Base-by-base conservation (phyloP, 2,113 vertebrate species). In the Spea multiplicata region DNA sequence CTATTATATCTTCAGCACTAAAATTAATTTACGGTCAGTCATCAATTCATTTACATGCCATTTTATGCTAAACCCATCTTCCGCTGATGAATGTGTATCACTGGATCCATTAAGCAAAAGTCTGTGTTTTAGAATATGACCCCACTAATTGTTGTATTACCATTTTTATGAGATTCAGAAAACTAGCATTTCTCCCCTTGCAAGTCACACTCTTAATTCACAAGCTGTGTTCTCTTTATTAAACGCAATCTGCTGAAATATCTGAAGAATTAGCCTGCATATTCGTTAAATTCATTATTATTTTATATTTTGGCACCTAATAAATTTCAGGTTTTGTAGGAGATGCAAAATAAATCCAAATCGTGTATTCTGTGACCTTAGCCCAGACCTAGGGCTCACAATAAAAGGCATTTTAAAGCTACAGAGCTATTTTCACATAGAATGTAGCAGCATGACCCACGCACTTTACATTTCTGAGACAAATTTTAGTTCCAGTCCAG, bases 1-100 rank as follows among this genome's bases (percentile, higher is more conserved):
- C 87, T 85, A 90, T 91, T 92, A 91, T 85, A 91, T 90, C 87
- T 88, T 92, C 88, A 92, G 89, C 92, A 92, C 91, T 96, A 95
- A 96, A 95, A 93, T 91, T 95, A 97, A 97, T 97, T 97, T 96
- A 97, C 91, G 90, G 90, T 89, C 89, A 91, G 88, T 90, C 88
- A 92, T 93, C 87, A 90, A 90, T 93, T 96, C 92, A 96, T 98
- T 95, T 96, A 93, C 94, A 95, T 95, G 92, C 94, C 91, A 3
- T 95, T 97, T 95, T 92, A 90, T 88, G 85, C 90, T 87, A 91
- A 95, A 95, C 92, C 90, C 88, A 91, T 94, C 91, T 85, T 89
- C 62, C 93, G 90, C 89, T 93, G 95, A 96, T 89, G 90, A 95
- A 93, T 87, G 84, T 86, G 88, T 86, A 86, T 89, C 92, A 87